Evolutionary conservation across 2,888 invertebrate genomes (phyloP), one percentile per base, ranked within the genome.

Genomic region (Parnassius mnemosyne): DNA sequence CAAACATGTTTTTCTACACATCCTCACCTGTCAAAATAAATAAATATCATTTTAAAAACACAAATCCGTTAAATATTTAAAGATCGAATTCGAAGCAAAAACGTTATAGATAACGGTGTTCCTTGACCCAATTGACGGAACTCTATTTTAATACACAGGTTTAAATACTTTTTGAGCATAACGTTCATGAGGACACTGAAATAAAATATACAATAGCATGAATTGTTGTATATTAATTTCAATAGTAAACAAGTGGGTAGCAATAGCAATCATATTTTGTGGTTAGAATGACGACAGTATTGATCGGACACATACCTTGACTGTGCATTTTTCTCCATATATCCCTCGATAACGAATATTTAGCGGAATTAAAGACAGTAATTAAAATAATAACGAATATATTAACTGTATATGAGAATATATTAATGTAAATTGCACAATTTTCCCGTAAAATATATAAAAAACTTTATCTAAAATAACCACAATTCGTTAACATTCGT

Each of bases 401-500:
- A 74, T 78, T 75, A 66, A 71, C 56, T 63, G 49, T 69, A 66
- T 68, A 58, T 68, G 61, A 69, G 10, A 73, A 70, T 76, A 79
- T 68, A 72, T 73, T 71, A 71, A 62, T 72, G 67, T 65, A 67
- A 71, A 86, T 84, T 83, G 80, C 84, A 88, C 87, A 74, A 55
- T 68, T 73, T 74, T 73, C 71, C 68, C 65, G 69, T 74, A 75
- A 81, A 84, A 83, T 83, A 83, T 81, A 83, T 80, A 80, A 81
- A 49, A 84, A 80, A 77, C 75, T 80, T 74, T 68, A 76, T 78
- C 74, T 77, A 78, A 79, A 82, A 78, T 81, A 82, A 84, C 82
- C 87, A 87, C 88, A 81, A 84, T 85, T 85, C 90, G 91, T 90
- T 90, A 89, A 73, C 84, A 84, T 84, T 84, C 90, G 91, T 91